A percentile compares a stretch with the other conserved stretches of the same genome.
phyloP scores from a whole-genome alignment of 2,888 invertebrate genomes.

The Hydropsyche betteni region DNA sequence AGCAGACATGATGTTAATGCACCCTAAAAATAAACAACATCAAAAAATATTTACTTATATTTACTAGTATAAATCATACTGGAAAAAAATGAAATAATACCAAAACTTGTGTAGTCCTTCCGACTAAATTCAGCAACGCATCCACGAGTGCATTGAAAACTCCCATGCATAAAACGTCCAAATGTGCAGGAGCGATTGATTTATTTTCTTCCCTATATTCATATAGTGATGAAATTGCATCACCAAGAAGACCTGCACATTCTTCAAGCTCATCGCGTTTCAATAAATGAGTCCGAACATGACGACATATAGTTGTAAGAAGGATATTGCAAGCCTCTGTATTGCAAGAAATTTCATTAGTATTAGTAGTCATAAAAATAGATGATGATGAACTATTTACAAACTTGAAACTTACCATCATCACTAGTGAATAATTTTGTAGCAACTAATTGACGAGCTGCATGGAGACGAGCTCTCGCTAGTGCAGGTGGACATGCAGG shows the following conservation, averaged over 20 bases:
- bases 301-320: conserved; percentile 84
- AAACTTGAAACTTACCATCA: conserved; percentile 63
- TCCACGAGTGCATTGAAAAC: conserved; percentile 86
- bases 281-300: conserved; percentile 83
- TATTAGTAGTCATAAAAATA: conserved; percentile 21
- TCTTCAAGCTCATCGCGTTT: conserved; percentile 83
- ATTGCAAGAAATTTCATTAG: conserved; percentile 50
- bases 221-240: conserved; percentile 73
- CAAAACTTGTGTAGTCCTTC: conserved; percentile 76
- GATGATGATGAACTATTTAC: neutral
- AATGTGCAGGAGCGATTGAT: conserved; percentile 77
- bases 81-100: conserved; percentile 56
- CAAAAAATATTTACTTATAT: conserved; percentile 5
- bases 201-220: conserved; percentile 62
- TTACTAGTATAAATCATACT: neutral
- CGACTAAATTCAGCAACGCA: conserved; percentile 82
- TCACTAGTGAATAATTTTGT: conserved; percentile 75
- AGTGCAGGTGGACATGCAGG: conserved; percentile 71
- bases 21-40: conserved; percentile 66
- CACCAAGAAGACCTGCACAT: conserved; percentile 87
- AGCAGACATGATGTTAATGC: conserved; percentile 87
- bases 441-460: conserved; percentile 82
- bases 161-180: conserved; percentile 83
- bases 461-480: conserved; percentile 82
- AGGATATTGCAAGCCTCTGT: conserved; percentile 86